Evolutionary conservation across 2,113 vertebrate genomes (phyloP).

Genomic region (Paratilapia polleni): DNA sequence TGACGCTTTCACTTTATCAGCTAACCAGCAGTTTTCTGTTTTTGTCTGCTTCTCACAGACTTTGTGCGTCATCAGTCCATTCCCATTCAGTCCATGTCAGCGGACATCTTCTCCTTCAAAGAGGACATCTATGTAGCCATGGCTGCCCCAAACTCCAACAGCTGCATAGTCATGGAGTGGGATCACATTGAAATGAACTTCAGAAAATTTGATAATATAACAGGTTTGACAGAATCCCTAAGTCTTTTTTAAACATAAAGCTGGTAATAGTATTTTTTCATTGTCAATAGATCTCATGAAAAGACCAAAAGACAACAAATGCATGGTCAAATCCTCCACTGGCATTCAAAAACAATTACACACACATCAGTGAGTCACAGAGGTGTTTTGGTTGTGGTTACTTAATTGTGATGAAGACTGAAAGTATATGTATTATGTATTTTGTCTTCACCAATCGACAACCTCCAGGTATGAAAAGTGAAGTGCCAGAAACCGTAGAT

Average conservation of each 20-base stretch:
- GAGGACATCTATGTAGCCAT: conserved; percentile 95
- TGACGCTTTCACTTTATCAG: conserved; percentile 7
- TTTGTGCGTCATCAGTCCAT: conserved; percentile 95
- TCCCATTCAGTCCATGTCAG: conserved; percentile 92
- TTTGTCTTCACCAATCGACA: neutral
- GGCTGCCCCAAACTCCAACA: conserved; percentile 93
- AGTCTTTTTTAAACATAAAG: neutral
- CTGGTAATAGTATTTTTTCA: neutral
- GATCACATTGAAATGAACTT: conserved; percentile 98
- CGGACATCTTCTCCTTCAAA: conserved; percentile 94
- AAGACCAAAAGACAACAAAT: neutral
- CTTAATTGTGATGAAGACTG: too few relatives aligned
- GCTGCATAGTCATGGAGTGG: conserved; percentile 97
- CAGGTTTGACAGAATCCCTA: conserved; percentile 81
- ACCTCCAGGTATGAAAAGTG: neutral
- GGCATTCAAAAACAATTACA: neutral
- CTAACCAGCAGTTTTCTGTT: conserved; percentile 4
- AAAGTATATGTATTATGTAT: neutral
- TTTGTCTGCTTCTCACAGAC: conserved; percentile 81
- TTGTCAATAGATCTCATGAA: neutral
- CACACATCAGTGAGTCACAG: too few relatives aligned
- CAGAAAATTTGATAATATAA: conserved; percentile 96
- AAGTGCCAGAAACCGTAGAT: neutral
- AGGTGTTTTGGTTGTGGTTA: too few relatives aligned
- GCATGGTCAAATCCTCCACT: neutral